Base-by-base conservation (phyloP, 2,113 vertebrate genomes). In the Lepisosteus osseus region DNA sequence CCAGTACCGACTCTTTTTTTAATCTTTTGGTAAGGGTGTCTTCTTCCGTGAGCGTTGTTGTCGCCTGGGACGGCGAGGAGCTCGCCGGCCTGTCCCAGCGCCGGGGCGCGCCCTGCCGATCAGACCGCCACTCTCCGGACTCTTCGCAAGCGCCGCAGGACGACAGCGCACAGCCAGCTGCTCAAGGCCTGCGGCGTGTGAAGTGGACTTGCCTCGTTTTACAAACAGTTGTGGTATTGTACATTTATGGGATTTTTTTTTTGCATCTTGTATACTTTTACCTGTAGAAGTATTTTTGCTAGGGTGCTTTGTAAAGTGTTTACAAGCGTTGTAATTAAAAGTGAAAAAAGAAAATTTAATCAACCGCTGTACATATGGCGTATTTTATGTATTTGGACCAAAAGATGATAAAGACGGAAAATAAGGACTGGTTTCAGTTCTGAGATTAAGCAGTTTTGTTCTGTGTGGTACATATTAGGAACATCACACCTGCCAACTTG, bases 301-400 rank as follows among this genome's bases (percentile, higher is more conserved):
- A 74, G 74, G 73, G 54, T 84, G 75, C 73, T 71, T 74, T 82
- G 47, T 61, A 76, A 77, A 75, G 75, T 82, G 85, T 90, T 90
- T 87, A 81, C 77, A 84, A 29, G 79, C 65, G 55, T 69, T 76
- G 79, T 74, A 73, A 71, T 54, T 74, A 68, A 51, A 57, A 62
- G 54, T 69, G 3, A 68, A 75, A 72, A 51, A 65, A 51, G 3
- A 73, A 73, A 43, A 57, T 66, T 0, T 61, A 64, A 72, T 74
- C 70, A 69, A 56, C 42, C 78, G 72, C 73, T 78, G 78, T 83
- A 78, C 63, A 77, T 76, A 76, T 43, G 71, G 70, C 74, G 74
- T 78, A 71, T 83, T 81, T 74, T 78, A 71, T 80, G 74, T 77
- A 80, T 77, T 74, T 77, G 82, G 89, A 88, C 88, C 87, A 91